Evolutionary conservation across 1,140 invertebrate genomes (phyloP).

Genomic region (Drosophila athabasca): DNA sequence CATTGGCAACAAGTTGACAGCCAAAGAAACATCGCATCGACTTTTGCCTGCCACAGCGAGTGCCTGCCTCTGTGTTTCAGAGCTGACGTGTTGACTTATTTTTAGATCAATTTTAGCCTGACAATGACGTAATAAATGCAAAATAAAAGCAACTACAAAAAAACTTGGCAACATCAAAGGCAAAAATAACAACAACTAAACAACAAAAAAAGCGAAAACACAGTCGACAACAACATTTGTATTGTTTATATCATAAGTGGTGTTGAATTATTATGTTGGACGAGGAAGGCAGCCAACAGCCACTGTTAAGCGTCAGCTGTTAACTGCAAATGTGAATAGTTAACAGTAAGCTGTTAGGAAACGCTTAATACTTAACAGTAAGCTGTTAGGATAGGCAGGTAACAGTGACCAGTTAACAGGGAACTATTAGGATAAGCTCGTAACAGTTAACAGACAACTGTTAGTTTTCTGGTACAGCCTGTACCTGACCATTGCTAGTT

Average conservation of each 20-base stretch:
- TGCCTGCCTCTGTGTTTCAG: constrained; percentile 17
- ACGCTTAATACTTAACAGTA: not conserved
- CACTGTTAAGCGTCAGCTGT: not conserved
- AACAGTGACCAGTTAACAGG: no score
- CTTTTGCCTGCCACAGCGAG: constrained; percentile 38
- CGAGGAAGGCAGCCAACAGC: constrained; percentile 10
- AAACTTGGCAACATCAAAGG: constrained; percentile 56
- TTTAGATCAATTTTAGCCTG: constrained; percentile 72
- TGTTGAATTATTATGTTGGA: constrained; percentile 22
- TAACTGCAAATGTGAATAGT: constrained; percentile 1
- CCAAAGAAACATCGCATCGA: constrained; percentile 27
- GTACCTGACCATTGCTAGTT: no score
- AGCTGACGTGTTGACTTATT: constrained; percentile 80
- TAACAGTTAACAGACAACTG: no score
- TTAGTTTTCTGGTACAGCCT: no score
- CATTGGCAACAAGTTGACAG: constrained; percentile 42
- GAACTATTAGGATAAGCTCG: no score
- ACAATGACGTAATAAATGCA: constrained; percentile 74
- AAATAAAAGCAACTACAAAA: constrained; percentile 55
- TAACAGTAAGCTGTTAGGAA: not conserved
- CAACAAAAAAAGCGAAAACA: constrained; percentile 37
- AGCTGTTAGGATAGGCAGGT: no score
- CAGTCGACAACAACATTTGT: constrained; percentile 53
- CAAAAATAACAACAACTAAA: constrained; percentile 20
- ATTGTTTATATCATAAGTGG: constrained; percentile 75